A percentile compares a stretch with the other conserved stretches of the same genome.
These are phyloP conservation scores for Campaea margaritaria DNA, from an alignment of 2,888 invertebrate genomes.

Conservation along the genomic window DNA sequence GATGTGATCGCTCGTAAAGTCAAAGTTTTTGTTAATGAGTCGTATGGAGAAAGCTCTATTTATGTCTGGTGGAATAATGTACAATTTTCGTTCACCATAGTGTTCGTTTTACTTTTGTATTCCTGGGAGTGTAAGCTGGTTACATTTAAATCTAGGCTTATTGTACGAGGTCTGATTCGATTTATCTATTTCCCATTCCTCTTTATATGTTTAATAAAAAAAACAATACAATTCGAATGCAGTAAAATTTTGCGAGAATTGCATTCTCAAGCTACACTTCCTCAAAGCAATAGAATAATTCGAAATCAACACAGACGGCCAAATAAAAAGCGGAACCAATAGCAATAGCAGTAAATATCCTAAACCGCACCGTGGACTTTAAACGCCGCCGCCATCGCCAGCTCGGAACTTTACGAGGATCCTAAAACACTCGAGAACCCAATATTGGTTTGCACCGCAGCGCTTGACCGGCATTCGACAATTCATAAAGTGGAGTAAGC, in stretches of 20 bases:
- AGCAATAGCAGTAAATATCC: slow-evolving; percentile 53
- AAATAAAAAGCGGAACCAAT: slow-evolving; percentile 45
- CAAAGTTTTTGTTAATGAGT: not conserved
- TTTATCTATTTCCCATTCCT: too few species aligned
- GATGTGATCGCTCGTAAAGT: too few species aligned
- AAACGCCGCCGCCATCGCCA: slow-evolving; percentile 50
- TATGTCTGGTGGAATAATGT: too few species aligned
- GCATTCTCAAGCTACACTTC: not conserved
- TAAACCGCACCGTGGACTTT: slow-evolving; percentile 47
- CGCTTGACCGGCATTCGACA: slow-evolving; percentile 51
- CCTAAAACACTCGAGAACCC: slow-evolving; percentile 50
- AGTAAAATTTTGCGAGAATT: too few species aligned
- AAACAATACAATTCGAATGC: too few species aligned
- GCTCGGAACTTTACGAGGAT: slow-evolving; percentile 59
- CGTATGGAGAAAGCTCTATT: too few species aligned
- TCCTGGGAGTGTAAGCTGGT: too few species aligned
- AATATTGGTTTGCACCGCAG: slow-evolving; percentile 48
- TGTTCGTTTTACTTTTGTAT: too few species aligned
- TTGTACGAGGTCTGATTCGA: too few species aligned
- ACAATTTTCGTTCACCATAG: too few species aligned
- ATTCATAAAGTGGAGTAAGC: slow-evolving; percentile 54
- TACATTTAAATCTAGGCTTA: too few species aligned
- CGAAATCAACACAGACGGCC: slow-evolving; percentile 19
- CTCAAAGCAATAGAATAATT: slow-evolving; percentile 15
- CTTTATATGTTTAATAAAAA: too few species aligned